These are phyloP conservation scores for Lepidochitona cinerea DNA, from an alignment of 2,888 invertebrate genomes.

Conservation along the genomic window DNA sequence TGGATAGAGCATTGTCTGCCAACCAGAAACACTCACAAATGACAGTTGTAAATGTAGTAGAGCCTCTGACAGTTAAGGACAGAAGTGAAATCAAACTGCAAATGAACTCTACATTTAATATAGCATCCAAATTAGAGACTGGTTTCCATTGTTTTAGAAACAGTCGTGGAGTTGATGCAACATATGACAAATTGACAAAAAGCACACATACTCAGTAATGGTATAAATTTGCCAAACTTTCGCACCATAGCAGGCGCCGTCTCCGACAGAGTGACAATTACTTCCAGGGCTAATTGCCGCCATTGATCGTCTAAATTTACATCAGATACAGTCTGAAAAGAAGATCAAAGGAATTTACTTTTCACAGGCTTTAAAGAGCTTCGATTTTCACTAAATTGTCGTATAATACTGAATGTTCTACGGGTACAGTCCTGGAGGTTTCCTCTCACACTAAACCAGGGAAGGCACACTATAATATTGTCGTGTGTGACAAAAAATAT, in stretches of 20 bases:
- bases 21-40: too few relatives aligned
- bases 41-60: too few relatives aligned
- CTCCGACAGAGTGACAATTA: conserved; percentile 88
- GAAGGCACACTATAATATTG: too few relatives aligned
- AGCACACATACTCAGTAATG: conserved; percentile 73
- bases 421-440: too few relatives aligned
- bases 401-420: too few relatives aligned
- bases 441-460: too few relatives aligned
- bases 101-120: not conserved
- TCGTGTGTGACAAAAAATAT: too few relatives aligned
- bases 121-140: not conserved
- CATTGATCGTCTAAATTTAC: conserved; percentile 75
- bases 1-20: too few relatives aligned
- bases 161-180: not conserved
- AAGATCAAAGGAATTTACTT: not conserved
- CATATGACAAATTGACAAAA: too few relatives aligned
- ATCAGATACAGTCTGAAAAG: conserved; percentile 76
- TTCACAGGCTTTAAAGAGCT: too few relatives aligned
- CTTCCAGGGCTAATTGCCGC: conserved; percentile 92
- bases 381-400: too few relatives aligned
- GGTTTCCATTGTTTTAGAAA: not conserved
- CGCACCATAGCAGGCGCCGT: conserved; percentile 97
- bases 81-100: not conserved
- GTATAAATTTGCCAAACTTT: conserved; percentile 84
- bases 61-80: not conserved